Conservation (phyloP, 2,113 vertebrate species). For the Heptranchias perlo region DNA sequence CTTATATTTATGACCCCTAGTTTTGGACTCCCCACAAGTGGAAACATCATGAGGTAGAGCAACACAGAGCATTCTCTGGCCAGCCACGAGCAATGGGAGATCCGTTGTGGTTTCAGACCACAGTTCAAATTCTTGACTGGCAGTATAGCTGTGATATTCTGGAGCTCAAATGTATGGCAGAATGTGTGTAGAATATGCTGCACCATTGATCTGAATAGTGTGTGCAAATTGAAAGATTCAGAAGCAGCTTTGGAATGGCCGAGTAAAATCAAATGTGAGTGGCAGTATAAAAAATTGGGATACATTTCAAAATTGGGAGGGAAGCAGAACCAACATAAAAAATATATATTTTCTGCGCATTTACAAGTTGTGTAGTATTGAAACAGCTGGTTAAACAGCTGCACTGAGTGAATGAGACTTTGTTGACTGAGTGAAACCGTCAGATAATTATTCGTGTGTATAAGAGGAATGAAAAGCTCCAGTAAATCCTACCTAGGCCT, state of each 20-base stretch:
- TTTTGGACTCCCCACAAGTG: too few relatives aligned
- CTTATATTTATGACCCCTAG: too few relatives aligned
- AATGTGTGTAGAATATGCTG: neutral
- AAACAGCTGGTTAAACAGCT: neutral
- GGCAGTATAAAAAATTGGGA: neutral
- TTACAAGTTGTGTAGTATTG: neutral
- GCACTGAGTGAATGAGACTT: neutral
- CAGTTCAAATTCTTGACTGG: neutral
- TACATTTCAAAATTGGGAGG: neutral
- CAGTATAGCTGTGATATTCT: neutral
- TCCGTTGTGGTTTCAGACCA: too few relatives aligned
- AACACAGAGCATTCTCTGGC: too few relatives aligned
- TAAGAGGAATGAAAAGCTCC: neutral
- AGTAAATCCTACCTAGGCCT: slow-evolving; percentile 27
- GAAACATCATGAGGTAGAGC: neutral
- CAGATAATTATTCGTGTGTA: neutral
- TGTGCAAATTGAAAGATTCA: neutral
- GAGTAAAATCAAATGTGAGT: neutral
- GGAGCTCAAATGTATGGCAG: neutral
- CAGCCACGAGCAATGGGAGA: too few relatives aligned
- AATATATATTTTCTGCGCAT: too few relatives aligned
- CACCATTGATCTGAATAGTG: neutral
- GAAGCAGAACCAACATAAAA: too few relatives aligned
- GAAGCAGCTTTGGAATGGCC: neutral
- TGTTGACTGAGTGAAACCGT: neutral